A percentile compares a stretch with the other conserved stretches of the same genome.
These are phyloP conservation scores for Apamea epomidion DNA, from an alignment of 2,888 invertebrate species.

Conservation along the genomic window DNA sequence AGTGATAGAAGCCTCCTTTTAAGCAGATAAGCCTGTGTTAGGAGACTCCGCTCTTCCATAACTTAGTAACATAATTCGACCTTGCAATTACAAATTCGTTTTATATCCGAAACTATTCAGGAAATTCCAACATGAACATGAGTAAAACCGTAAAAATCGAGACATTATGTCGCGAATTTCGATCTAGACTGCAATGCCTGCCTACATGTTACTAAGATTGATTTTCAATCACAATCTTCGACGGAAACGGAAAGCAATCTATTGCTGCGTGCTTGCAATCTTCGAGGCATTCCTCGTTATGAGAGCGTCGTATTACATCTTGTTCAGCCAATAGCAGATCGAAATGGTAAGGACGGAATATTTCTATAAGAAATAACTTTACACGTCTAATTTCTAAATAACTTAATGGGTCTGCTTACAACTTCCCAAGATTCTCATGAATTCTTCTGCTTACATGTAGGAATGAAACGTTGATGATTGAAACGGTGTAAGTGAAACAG, in stretches of 20 bases:
- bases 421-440: not conserved
- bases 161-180: not conserved
- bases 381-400: not conserved
- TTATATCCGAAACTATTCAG: not conserved
- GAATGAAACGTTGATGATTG: not conserved
- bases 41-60: not conserved
- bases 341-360: conserved; percentile 1
- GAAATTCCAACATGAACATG: not conserved
- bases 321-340: conserved; percentile 22
- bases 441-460: not conserved
- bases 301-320: conserved; percentile 25
- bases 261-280: conserved; percentile 52
- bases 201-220: conserved; percentile 31
- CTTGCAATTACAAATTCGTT: too few relatives aligned
- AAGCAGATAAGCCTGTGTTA: not conserved
- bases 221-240: conserved; percentile 51
- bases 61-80: not conserved
- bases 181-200: conserved; percentile 25
- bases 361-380: conserved; percentile 12
- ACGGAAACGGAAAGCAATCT: conserved; percentile 54
- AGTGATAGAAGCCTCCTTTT: not conserved
- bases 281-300: conserved; percentile 48
- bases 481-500: not conserved
- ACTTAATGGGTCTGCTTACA: not conserved
- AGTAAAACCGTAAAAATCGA: not conserved